These are phyloP conservation scores for Morpho helenor DNA, from an alignment of 2,888 invertebrate genomes.

Conservation along the genomic window DNA sequence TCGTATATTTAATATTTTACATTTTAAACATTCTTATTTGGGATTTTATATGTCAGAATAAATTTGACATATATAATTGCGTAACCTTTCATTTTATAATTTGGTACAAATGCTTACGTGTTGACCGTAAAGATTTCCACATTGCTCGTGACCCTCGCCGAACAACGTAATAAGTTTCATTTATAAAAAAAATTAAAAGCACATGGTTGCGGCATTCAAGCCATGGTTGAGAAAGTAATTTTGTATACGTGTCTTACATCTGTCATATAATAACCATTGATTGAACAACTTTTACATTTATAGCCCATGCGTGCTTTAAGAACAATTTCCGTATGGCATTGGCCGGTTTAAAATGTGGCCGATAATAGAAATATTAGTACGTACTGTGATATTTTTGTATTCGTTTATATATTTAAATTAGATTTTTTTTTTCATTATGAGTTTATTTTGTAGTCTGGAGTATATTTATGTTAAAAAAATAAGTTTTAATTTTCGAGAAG, in stretches of 20 bases:
- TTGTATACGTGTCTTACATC: slow-evolving; percentile 38
- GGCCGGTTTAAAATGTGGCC: slow-evolving; percentile 23
- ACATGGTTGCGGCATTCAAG: slow-evolving; percentile 38
- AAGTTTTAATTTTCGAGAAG: not conserved
- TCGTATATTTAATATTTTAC: not conserved
- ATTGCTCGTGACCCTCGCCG: slow-evolving; percentile 69
- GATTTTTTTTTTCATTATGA: no score
- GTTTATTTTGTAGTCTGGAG: no score
- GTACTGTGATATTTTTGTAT: not conserved
- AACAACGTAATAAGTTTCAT: slow-evolving; percentile 37
- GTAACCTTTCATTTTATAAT: slow-evolving; percentile 73
- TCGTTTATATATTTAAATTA: not conserved
- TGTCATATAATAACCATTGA: slow-evolving; percentile 26
- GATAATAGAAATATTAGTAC: slow-evolving; percentile 5
- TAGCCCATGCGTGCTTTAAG: slow-evolving; percentile 20
- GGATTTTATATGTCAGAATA: not conserved
- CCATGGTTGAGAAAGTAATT: slow-evolving; percentile 32
- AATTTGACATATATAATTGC: slow-evolving; percentile 61
- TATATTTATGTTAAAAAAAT: no score
- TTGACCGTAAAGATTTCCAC: slow-evolving; percentile 71
- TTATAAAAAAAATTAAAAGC: slow-evolving; percentile 43
- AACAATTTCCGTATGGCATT: slow-evolving; percentile 29
- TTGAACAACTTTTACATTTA: slow-evolving; percentile 25
- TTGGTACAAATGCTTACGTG: slow-evolving; percentile 74
- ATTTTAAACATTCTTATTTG: not conserved